Conservation (phyloP, 2,888 invertebrate genomes). For the Cephus pygmeus region DNA sequence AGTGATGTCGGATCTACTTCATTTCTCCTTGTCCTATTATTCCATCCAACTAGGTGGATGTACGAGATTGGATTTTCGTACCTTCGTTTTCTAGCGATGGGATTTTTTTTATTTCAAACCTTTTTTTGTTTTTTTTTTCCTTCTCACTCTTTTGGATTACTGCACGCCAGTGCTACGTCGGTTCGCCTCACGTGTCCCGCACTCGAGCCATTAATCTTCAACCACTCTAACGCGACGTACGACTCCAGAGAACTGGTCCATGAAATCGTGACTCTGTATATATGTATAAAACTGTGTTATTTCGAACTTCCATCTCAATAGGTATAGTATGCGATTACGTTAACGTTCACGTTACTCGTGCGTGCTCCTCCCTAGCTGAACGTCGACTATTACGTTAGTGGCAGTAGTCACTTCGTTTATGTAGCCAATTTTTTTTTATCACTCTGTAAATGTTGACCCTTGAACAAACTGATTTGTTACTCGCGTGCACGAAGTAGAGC, state of each 20-base stretch:
- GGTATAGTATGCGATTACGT: background rate
- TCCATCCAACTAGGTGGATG: background rate
- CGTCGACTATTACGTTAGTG: background rate
- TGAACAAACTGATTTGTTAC: background rate
- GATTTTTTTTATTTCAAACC: background rate
- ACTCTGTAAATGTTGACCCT: background rate
- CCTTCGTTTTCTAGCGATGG: too few relatives aligned
- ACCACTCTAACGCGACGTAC: background rate
- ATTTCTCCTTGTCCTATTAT: background rate
- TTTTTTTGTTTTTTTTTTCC: background rate
- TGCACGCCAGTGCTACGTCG: background rate
- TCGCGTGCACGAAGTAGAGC: background rate
- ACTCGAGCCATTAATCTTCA: constrained; percentile 1
- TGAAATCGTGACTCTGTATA: background rate
- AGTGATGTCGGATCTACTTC: background rate
- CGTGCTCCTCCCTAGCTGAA: background rate
- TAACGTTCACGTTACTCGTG: background rate
- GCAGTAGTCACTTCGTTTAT: background rate
- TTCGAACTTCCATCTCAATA: background rate
- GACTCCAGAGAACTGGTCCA: constrained; percentile 3
- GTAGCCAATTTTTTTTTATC: background rate
- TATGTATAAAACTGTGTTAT: background rate
- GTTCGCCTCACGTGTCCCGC: background rate
- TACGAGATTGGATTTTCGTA: background rate
- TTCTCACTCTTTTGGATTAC: background rate